Conservation (phyloP, 2,113 vertebrate species). For the Podilymbus podiceps region DNA sequence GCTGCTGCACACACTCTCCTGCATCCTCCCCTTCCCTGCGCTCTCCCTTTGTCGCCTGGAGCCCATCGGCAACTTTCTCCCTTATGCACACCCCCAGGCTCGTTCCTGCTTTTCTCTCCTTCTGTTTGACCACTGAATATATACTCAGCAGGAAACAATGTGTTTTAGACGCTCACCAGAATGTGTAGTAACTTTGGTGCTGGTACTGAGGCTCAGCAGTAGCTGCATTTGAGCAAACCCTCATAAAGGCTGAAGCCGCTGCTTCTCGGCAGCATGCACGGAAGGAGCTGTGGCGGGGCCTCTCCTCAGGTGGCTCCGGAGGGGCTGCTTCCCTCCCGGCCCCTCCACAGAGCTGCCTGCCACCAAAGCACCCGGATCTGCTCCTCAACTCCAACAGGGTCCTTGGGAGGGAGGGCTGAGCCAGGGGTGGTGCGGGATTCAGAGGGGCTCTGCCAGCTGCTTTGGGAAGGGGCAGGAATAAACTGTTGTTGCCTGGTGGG, state of each 20-base stretch:
- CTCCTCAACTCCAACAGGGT: neutral
- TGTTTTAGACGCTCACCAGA: conserved; percentile 30
- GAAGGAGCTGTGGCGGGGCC: neutral
- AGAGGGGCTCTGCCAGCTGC: neutral
- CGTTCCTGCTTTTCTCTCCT: neutral
- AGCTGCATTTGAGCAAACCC: conserved; percentile 39
- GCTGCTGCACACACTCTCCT: neutral
- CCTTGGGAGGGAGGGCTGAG: neutral
- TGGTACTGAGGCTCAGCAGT: conserved; percentile 31
- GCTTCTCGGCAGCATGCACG: neutral
- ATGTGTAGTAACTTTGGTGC: conserved; percentile 56
- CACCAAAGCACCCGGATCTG: neutral
- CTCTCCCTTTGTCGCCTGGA: fast-evolving
- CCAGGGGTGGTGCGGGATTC: neutral
- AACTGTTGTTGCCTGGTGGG: conserved; percentile 1
- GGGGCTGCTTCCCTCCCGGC: neutral
- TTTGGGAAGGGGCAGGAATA: conserved; percentile 19
- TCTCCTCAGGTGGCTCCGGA: neutral
- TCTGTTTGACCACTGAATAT: conserved; percentile 14
- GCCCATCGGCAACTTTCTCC: neutral
- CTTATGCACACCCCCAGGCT: neutral
- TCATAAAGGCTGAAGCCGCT: conserved; percentile 59
- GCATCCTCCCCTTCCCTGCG: fast-evolving
- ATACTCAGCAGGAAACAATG: conserved; percentile 32
- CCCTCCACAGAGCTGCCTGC: neutral